phyloP scores from a whole-genome alignment of 2,888 invertebrate genomes.

The Creontiades dilutus region DNA sequence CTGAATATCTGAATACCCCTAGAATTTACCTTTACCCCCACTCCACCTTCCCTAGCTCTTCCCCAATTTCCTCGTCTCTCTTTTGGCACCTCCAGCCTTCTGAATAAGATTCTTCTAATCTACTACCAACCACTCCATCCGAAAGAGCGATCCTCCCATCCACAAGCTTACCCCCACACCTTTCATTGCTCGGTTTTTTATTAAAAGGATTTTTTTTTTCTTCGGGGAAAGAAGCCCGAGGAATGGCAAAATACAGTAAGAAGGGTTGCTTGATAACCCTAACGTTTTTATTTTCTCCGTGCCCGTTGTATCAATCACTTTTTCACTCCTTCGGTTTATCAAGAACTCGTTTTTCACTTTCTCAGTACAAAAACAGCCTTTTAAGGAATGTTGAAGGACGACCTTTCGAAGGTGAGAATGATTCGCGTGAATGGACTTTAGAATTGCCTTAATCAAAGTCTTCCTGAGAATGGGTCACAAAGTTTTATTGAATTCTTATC shows the following conservation, averaged over 20 bases:
- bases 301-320: conserved; percentile 51
- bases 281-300: conserved; percentile 47
- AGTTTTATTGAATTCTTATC: no score
- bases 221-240: conserved; percentile 14
- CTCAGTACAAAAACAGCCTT: neutral
- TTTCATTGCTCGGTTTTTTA: conserved; percentile 16
- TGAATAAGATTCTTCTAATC: conserved; percentile 43
- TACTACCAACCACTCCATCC: neutral
- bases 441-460: no score
- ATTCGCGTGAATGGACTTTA: no score
- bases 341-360: neutral
- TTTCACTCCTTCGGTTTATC: conserved; percentile 8
- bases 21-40: conserved; percentile 18
- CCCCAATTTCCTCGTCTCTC: neutral
- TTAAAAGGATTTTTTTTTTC: conserved; percentile 32
- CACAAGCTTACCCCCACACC: neutral
- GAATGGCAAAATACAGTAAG: neutral
- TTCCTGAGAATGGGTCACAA: no score
- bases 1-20: conserved; percentile 56
- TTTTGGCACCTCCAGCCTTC: neutral
- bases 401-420: no score
- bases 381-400: neutral
- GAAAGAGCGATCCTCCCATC: neutral
- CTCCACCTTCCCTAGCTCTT: neutral
- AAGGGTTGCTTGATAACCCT: conserved; percentile 44